A percentile compares a stretch with the other conserved stretches of the same genome.
These are phyloP conservation scores for Alsophila aescularia DNA, from an alignment of 2,888 invertebrate species.

Conservation along the genomic window DNA sequence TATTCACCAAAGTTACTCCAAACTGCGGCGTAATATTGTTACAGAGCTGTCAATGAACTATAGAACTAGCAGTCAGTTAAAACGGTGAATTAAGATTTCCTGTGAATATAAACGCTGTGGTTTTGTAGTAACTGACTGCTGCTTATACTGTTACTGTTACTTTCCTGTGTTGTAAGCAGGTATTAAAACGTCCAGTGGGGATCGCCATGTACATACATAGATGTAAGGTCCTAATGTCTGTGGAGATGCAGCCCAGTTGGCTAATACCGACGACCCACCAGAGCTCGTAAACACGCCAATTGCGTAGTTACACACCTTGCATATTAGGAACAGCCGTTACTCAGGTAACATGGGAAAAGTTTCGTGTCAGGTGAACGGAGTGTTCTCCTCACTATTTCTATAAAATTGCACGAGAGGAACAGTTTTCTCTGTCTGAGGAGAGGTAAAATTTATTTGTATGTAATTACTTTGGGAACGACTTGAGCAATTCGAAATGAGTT, in stretches of 20 bases:
- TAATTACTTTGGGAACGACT: too few relatives aligned
- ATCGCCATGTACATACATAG: not conserved
- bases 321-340: not conserved
- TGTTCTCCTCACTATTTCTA: too few relatives aligned
- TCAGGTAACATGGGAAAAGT: not conserved
- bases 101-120: too few relatives aligned
- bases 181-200: constrained; percentile 8
- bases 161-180: constrained; percentile 6
- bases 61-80: too few relatives aligned
- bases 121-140: not conserved
- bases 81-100: too few relatives aligned
- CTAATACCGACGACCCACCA: not conserved
- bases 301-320: constrained; percentile 4
- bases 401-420: too few relatives aligned
- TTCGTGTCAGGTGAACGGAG: not conserved
- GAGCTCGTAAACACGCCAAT: constrained; percentile 1
- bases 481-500: too few relatives aligned
- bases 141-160: not conserved
- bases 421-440: too few relatives aligned
- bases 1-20: too few relatives aligned
- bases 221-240: constrained; percentile 10
- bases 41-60: too few relatives aligned
- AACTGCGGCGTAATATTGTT: too few relatives aligned
- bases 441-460: too few relatives aligned
- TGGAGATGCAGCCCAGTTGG: constrained; percentile 14